Evolutionary conservation across 2,888 invertebrate genomes (phyloP), one percentile per base, ranked within the genome.

Genomic region (Eulithis testata): DNA sequence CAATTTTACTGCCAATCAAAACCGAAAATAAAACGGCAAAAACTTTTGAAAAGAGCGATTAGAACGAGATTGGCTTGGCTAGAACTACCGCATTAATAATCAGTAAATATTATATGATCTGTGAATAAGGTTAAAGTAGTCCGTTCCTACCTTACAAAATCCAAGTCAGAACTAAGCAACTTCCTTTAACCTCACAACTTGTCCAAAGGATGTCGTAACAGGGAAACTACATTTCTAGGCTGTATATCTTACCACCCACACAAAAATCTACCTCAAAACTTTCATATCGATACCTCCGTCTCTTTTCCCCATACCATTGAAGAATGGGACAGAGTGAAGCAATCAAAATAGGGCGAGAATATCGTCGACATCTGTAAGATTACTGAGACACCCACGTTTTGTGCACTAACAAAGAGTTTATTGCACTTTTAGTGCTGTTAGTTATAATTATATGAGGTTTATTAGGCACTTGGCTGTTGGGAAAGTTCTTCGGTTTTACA

Each of bases 321-420:
- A 58, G 63, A 69, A 69, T 68, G 65, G 69, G 69, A 68, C 66
- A 44, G 31, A 50, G 31, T 61, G 65, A 51, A 65, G 65, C 75
- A 75, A 79, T 81, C 79, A 76, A 81, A 78, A 78, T 73, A 75
- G 80, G 76, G 74, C 73, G 76, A 82, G 79, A 80, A 81, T 84
- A 90, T 88, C 86, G 78, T 81, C 81, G 77, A 80, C 85, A 84
- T 87, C 85, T 85, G 76, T 76, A 78, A 80, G 84, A 82, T 83
- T 85, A 66, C 84, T 78, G 78, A 79, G 76, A 85, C 90, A 79
- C 89, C 91, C 76, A 78, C 80, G 78, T 79, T 81, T 79, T 78
- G 74, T 78, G 78, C 81, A 81, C 79, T 73, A 82, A 80, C 83
- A 76, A 81, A 83, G 83, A 83, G 87, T 88, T 88, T 89, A 88